A percentile compares a stretch with the other conserved stretches of the same genome.
phyloP scores from a whole-genome alignment of 2,888 invertebrate genomes.

The Hoplodrina blanda region DNA sequence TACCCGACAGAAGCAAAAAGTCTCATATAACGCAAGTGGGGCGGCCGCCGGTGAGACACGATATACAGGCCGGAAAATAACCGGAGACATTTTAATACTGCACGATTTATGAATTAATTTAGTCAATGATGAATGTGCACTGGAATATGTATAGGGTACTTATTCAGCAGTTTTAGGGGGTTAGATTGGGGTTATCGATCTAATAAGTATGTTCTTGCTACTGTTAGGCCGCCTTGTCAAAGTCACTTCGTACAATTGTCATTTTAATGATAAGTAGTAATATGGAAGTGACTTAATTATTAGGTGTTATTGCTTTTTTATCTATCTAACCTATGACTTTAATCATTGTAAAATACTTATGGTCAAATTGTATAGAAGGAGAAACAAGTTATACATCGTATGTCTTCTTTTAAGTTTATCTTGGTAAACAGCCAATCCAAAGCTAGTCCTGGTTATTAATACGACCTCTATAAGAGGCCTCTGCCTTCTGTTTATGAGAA shows the following conservation, averaged over 20 bases:
- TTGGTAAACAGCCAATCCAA: no score
- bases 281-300: neutral
- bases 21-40: conserved; percentile 58
- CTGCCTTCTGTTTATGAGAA: no score
- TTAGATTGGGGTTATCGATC: conserved; percentile 8
- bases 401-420: no score
- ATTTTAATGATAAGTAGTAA: neutral
- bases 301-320: neutral
- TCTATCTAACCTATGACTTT: neutral
- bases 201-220: neutral
- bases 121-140: conserved; percentile 37
- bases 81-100: conserved; percentile 57
- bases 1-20: conserved; percentile 75
- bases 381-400: neutral
- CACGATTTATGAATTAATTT: conserved; percentile 58
- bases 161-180: conserved; percentile 22
- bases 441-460: no score
- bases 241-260: neutral
- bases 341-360: conserved; percentile 12
- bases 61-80: conserved; percentile 56
- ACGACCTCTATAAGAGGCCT: no score
- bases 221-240: no score
- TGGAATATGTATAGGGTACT: conserved; percentile 20
- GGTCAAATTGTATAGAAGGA: conserved; percentile 2
- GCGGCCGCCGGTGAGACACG: conserved; percentile 53